These are phyloP conservation scores for Drosophila nasuta DNA, from an alignment of 1,140 invertebrate genomes.

Conservation along the genomic window DNA sequence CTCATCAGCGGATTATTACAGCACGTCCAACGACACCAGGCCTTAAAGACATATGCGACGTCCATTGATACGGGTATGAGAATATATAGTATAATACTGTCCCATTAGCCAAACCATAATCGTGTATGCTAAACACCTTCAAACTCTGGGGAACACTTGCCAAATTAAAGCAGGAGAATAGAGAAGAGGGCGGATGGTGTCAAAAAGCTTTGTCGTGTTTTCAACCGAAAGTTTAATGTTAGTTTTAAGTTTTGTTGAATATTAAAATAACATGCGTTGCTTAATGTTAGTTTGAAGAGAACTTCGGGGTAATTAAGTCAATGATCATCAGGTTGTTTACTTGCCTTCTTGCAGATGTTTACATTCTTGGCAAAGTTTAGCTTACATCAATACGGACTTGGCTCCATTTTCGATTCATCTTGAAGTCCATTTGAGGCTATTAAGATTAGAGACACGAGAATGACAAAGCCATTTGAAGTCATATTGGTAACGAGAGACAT, in stretches of 20 bases:
- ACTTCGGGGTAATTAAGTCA: constrained; percentile 15
- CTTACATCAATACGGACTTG: not conserved
- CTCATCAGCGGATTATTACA: constrained; percentile 65
- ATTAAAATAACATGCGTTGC: constrained; percentile 10
- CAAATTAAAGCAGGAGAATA: not conserved
- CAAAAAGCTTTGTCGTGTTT: constrained; percentile 36
- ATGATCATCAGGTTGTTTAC: not conserved
- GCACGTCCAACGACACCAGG: constrained; percentile 31
- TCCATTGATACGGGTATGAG: constrained; percentile 28
- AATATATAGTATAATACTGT: constrained; percentile 10
- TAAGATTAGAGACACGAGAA: constrained; percentile 26
- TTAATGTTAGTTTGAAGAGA: constrained; percentile 15
- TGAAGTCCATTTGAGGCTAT: constrained; percentile 17
- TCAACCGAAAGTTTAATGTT: constrained; percentile 22
- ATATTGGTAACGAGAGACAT: constrained; percentile 24
- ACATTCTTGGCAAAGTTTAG: not conserved
- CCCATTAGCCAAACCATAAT: constrained; percentile 33
- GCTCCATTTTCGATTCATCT: not conserved
- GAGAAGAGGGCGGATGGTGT: not conserved
- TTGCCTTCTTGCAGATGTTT: not conserved
- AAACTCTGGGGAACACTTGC: constrained; percentile 9
- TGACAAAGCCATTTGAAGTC: constrained; percentile 16
- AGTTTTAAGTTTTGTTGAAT: constrained; percentile 15
- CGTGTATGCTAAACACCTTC: constrained; percentile 40
- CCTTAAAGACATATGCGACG: constrained; percentile 24